Evolutionary conservation across 1,140 invertebrate genomes (phyloP).

Genomic region (Drosophila ironensis): DNA sequence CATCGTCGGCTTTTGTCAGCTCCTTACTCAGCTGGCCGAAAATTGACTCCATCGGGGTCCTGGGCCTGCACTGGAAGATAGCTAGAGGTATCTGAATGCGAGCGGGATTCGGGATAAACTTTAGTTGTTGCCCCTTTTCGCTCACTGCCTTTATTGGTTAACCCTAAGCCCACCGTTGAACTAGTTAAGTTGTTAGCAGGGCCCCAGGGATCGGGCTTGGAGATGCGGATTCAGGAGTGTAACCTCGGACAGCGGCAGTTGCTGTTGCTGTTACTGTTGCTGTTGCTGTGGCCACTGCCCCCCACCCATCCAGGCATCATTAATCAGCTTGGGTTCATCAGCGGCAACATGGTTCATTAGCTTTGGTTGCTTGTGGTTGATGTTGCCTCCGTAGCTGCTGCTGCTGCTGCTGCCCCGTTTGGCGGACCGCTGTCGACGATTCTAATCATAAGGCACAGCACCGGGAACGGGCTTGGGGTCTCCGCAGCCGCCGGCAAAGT

Average conservation of each 20-base stretch:
- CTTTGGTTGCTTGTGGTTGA: conserved; percentile 66
- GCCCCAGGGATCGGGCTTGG: conserved; percentile 38
- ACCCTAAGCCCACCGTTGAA: conserved; percentile 67
- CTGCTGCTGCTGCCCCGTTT: conserved; percentile 28
- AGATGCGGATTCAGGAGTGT: conserved; percentile 11
- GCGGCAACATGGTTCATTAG: conserved; percentile 78
- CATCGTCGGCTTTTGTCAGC: conserved; percentile 60
- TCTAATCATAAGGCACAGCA: conserved; percentile 78
- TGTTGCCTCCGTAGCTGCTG: conserved; percentile 26
- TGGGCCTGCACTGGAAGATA: conserved; percentile 24
- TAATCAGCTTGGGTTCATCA: conserved; percentile 77
- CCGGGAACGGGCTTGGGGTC: conserved; percentile 15
- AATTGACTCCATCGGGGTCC: conserved; percentile 41
- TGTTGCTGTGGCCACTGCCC: conserved; percentile 1
- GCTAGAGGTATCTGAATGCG: not conserved
- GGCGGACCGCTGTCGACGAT: conserved; percentile 68
- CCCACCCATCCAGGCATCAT: conserved; percentile 47
- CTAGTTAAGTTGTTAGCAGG: conserved; percentile 76
- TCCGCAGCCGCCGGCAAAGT: conserved; percentile 50
- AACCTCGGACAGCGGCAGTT: conserved; percentile 41
- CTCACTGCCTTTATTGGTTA: conserved; percentile 28
- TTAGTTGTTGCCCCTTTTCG: conserved; percentile 1
- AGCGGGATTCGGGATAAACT: not conserved
- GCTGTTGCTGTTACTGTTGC: conserved; percentile 24
- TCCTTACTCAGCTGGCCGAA: conserved; percentile 51